These are phyloP conservation scores for Ammospiza nelsoni DNA, from an alignment of 2,113 vertebrate genomes.

Conservation along the genomic window DNA sequence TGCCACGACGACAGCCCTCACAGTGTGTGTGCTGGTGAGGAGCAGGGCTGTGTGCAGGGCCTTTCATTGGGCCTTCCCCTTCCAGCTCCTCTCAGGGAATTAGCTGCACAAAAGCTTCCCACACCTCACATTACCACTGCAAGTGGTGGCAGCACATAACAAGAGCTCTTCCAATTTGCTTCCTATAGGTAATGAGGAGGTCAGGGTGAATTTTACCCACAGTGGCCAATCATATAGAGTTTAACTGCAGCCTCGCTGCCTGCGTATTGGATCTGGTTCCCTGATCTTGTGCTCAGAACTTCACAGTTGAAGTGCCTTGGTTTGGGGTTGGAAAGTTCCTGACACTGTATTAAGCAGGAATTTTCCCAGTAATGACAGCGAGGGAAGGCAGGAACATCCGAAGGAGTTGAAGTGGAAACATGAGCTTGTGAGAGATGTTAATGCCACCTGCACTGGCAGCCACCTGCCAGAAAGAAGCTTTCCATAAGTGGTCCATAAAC, in stretches of 20 bases:
- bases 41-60: background rate
- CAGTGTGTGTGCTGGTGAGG: background rate
- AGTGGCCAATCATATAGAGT: background rate
- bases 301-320: background rate
- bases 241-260: background rate
- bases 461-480: constrained; percentile 45
- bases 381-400: background rate
- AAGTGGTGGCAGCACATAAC: background rate
- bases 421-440: constrained; percentile 17
- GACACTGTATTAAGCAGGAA: background rate
- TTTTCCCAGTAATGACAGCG: background rate
- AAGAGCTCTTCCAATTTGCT: background rate
- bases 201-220: background rate
- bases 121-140: background rate
- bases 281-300: background rate
- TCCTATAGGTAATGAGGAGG: rapidly evolving
- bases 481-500: constrained; percentile 22
- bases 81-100: background rate
- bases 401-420: constrained; percentile 19
- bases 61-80: background rate
- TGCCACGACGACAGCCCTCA: rapidly evolving
- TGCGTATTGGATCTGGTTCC: background rate
- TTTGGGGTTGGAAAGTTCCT: background rate
- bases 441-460: constrained; percentile 39
- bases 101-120: background rate